Evolutionary conservation across 2,113 vertebrate species (phyloP).

Genomic region (Sapayoa aenigma): DNA sequence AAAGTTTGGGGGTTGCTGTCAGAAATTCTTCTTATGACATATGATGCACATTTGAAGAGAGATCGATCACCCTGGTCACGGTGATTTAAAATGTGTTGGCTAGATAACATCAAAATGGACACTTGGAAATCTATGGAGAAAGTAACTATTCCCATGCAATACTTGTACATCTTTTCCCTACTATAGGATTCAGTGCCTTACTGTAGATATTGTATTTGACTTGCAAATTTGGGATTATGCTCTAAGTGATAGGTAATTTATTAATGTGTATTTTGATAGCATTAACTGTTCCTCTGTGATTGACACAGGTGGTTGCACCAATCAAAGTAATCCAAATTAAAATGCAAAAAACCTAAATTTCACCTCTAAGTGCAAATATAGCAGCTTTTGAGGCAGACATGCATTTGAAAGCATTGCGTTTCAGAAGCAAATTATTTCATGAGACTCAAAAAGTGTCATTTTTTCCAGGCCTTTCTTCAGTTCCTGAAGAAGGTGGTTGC

Average conservation of each 20-base stretch:
- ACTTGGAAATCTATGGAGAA: background rate
- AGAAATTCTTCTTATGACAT: background rate
- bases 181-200: background rate
- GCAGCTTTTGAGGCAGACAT: background rate
- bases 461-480: slow-evolving; percentile 84
- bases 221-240: background rate
- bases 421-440: background rate
- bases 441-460: background rate
- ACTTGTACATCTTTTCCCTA: background rate
- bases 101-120: background rate
- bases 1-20: background rate
- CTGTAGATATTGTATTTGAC: background rate
- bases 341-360: background rate
- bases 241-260: background rate
- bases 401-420: background rate
- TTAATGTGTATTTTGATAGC: background rate
- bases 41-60: background rate
- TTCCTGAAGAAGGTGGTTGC: slow-evolving; percentile 91
- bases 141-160: background rate
- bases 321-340: background rate
- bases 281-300: background rate
- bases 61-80: background rate
- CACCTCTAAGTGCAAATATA: background rate
- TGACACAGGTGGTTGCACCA: background rate
- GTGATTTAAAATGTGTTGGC: background rate